A percentile compares a stretch with the other conserved stretches of the same genome.
These are phyloP conservation scores for Synaphobranchus kaupii DNA, from an alignment of 2,797 vertebrate species.

Conservation along the genomic window DNA sequence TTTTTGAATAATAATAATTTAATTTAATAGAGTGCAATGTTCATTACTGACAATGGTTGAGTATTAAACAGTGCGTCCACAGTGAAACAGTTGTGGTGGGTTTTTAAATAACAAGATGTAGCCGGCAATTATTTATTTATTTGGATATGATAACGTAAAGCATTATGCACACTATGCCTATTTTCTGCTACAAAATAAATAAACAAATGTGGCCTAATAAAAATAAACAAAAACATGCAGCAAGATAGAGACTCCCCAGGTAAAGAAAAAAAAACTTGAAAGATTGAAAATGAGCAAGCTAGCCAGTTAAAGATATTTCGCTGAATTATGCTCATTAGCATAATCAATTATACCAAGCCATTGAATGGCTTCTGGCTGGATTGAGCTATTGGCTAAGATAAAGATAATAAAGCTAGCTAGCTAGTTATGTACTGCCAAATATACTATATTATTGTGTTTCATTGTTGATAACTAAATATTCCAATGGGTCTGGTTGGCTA, in stretches of 20 bases:
- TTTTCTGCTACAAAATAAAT: background rate
- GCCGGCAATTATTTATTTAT: too few species aligned
- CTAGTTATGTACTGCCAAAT: background rate
- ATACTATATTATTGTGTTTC: background rate
- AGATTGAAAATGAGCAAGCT: background rate
- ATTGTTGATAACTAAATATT: background rate
- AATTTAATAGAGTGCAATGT: too few species aligned
- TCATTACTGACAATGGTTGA: too few species aligned
- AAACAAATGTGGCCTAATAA: background rate
- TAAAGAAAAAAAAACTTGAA: background rate
- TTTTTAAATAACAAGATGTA: background rate
- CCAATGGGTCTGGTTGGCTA: background rate
- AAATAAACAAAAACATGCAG: background rate
- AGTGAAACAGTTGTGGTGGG: background rate
- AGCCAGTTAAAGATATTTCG: background rate
- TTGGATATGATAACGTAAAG: background rate
- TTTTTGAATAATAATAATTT: too few species aligned
- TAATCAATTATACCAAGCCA: background rate
- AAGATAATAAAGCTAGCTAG: background rate
- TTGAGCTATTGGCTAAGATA: background rate
- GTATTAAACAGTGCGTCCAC: background rate
- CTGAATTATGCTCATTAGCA: background rate
- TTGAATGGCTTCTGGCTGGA: background rate
- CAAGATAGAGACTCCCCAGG: background rate
- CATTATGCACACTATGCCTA: background rate